phyloP scores from a whole-genome alignment of 2,797 vertebrate species.

The Tokudaia muenninki region DNA sequence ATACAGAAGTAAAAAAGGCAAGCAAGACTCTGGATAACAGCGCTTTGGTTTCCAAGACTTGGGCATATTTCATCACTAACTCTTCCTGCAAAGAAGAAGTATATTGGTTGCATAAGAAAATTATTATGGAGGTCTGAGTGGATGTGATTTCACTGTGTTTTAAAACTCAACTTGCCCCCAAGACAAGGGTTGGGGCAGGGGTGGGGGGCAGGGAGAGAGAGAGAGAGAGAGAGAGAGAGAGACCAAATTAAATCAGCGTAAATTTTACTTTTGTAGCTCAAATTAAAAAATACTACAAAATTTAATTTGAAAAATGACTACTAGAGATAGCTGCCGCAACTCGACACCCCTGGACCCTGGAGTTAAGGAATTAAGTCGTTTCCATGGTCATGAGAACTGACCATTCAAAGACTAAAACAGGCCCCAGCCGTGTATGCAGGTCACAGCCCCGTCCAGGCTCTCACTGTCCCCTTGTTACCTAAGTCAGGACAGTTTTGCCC shows the following conservation, averaged over 20 bases:
- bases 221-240: no score
- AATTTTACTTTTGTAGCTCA: neutral
- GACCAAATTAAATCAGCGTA: neutral
- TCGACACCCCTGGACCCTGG: neutral
- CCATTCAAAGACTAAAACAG: neutral
- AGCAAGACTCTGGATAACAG: no score
- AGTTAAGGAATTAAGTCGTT: neutral
- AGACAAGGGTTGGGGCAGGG: neutral
- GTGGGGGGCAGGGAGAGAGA: neutral
- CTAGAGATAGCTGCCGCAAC: neutral
- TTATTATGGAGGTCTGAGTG: neutral
- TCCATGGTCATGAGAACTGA: conserved; percentile 8
- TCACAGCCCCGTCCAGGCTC: neutral
- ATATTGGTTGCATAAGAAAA: neutral
- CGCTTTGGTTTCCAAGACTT: neutral
- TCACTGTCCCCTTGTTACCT: neutral
- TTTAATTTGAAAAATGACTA: neutral
- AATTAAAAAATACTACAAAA: conserved; percentile 20
- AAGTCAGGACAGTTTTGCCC: neutral
- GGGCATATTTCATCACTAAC: neutral
- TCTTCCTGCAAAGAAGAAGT: neutral
- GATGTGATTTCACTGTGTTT: conserved; percentile 25
- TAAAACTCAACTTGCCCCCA: neutral
- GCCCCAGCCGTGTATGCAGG: neutral
- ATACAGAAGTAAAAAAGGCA: neutral